These are phyloP conservation scores for Petrophora chlorosata DNA, from an alignment of 2,888 invertebrate genomes.

Conservation along the genomic window DNA sequence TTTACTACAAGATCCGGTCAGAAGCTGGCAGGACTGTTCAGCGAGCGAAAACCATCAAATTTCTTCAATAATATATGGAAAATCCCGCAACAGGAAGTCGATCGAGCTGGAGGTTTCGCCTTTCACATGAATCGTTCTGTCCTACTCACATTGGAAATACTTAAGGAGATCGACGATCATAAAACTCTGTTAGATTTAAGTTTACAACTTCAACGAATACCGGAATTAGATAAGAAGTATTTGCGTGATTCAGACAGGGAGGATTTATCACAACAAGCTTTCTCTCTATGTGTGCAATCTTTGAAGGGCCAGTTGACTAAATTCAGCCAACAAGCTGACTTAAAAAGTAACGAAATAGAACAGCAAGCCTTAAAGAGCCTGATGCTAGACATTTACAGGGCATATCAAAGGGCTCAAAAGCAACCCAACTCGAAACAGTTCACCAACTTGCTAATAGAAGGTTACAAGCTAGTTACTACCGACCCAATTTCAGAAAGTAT, in stretches of 20 bases:
- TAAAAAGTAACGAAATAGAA: conserved; percentile 74
- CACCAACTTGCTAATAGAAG: conserved; percentile 86
- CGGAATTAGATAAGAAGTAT: conserved; percentile 95
- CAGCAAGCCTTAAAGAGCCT: conserved; percentile 77
- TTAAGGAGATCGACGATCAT: conserved; percentile 91
- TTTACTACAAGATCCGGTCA: conserved; percentile 87
- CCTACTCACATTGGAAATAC: conserved; percentile 90
- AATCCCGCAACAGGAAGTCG: conserved; percentile 94
- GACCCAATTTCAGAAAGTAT: conserved; percentile 85
- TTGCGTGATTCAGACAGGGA: conserved; percentile 93
- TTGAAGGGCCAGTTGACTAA: conserved; percentile 85
- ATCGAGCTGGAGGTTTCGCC: conserved; percentile 95
- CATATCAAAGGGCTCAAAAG: conserved; percentile 88
- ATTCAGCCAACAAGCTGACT: conserved; percentile 74
- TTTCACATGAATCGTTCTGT: conserved; percentile 95
- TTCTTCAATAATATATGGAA: conserved; percentile 98
- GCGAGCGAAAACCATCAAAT: conserved; percentile 92
- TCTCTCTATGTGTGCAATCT: conserved; percentile 88
- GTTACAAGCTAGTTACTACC: conserved; percentile 86
- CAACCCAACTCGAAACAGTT: conserved; percentile 84
- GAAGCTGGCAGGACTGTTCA: conserved; percentile 91
- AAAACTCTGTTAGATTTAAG: conserved; percentile 91
- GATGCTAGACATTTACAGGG: conserved; percentile 85
- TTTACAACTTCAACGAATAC: conserved; percentile 89
- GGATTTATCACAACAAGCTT: conserved; percentile 91